Evolutionary conservation across 2,888 invertebrate genomes (phyloP).

Genomic region (Scaptomyza tumidula): DNA sequence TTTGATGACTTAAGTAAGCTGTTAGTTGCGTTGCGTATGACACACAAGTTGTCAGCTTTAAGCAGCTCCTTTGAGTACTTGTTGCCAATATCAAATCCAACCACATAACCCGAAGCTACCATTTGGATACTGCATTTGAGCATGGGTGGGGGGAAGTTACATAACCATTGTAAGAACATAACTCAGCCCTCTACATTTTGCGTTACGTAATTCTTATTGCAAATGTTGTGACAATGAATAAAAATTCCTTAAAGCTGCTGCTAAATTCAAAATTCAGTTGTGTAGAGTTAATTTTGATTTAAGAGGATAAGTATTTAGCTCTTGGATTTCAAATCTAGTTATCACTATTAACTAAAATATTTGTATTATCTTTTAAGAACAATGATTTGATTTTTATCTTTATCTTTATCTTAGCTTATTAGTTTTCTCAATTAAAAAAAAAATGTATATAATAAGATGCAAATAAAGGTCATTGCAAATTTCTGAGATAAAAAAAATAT

Average conservation of each 20-base stretch:
- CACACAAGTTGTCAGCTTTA: slow-evolving; percentile 75
- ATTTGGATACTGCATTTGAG: neutral
- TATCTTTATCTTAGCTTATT: slow-evolving; percentile 25
- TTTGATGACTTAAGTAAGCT: slow-evolving; percentile 72
- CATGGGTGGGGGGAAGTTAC: neutral
- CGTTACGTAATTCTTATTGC: neutral
- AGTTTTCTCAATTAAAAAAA: slow-evolving; percentile 6
- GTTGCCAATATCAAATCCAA: slow-evolving; percentile 55
- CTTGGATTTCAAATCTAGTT: too few relatives aligned
- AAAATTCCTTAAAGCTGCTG: neutral
- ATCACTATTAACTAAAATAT: too few relatives aligned
- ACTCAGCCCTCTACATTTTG: neutral
- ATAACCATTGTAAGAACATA: slow-evolving; percentile 19
- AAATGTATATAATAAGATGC: neutral
- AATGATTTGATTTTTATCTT: neutral
- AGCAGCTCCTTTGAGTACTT: slow-evolving; percentile 59
- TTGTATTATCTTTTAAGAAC: too few relatives aligned
- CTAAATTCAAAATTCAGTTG: neutral
- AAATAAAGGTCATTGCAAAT: slow-evolving; percentile 37
- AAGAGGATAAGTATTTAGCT: too few relatives aligned
- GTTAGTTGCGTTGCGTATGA: slow-evolving; percentile 65
- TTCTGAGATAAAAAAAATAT: slow-evolving; percentile 6
- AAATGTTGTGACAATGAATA: neutral
- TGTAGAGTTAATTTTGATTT: too few relatives aligned
- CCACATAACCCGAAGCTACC: slow-evolving; percentile 15